These are phyloP conservation scores for Siderastrea siderea DNA, from an alignment of 92 coral and sea anemone species.

Conservation along the genomic window DNA sequence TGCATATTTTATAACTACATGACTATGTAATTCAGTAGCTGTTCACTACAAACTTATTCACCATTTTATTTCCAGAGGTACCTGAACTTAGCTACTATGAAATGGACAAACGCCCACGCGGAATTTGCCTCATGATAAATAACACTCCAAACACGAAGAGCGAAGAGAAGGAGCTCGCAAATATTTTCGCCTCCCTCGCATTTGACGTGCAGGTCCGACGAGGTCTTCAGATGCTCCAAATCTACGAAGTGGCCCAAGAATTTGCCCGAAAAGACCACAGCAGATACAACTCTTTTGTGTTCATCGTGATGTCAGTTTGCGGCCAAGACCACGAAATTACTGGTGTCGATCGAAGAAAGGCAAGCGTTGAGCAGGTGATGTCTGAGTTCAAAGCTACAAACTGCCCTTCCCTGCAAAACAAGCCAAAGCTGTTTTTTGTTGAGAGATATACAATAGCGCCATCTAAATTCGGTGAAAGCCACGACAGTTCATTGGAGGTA, in stretches of 20 bases:
- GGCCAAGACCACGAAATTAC: not conserved
- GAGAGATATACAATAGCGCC: not conserved
- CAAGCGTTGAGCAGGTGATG: conserved; percentile 29
- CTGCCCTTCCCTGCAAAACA: conserved; percentile 15
- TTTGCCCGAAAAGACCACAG: conserved; percentile 16
- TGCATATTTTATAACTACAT: not conserved
- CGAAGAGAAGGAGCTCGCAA: not conserved
- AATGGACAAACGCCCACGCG: not conserved
- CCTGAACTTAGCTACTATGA: conserved; percentile 11
- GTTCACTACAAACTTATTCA: not conserved
- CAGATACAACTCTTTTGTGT: not conserved
- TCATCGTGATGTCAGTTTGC: not conserved
- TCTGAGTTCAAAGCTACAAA: not conserved
- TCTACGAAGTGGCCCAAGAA: not conserved
- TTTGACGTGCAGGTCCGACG: conserved; percentile 14
- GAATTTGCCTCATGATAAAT: conserved; percentile 37
- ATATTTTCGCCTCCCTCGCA: not conserved
- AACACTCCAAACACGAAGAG: not conserved
- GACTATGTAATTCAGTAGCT: not conserved
- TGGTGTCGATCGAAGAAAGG: conserved; percentile 23
- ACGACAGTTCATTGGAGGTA: not conserved
- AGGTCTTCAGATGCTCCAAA: not conserved
- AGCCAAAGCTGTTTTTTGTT: conserved; percentile 39
- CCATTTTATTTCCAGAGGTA: not conserved
- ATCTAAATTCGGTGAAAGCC: not conserved